A percentile compares a stretch with the other conserved stretches of the same genome.
Conservation (phyloP, 1,140 invertebrate genomes). For the Lasaia peninsularis region DNA sequence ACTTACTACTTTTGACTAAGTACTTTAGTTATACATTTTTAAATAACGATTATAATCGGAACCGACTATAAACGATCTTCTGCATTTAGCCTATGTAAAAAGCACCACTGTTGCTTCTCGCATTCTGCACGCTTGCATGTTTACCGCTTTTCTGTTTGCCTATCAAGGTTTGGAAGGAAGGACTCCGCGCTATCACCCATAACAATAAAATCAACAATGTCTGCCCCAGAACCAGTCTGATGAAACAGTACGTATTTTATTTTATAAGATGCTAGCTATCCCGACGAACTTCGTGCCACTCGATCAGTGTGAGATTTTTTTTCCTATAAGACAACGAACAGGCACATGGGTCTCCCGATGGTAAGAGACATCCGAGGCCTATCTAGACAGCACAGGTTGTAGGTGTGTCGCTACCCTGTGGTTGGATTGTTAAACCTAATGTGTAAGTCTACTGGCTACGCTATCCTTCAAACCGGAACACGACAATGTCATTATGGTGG, state of each 20-base stretch:
- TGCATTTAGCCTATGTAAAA: not conserved
- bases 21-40: not conserved
- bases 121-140: slow-evolving; percentile 38
- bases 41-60: not conserved
- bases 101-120: not conserved
- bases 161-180: slow-evolving; percentile 92
- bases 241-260: slow-evolving; percentile 95
- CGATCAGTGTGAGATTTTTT: too few relatives aligned
- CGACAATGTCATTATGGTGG: too few relatives aligned
- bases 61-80: not conserved
- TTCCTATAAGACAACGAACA: too few relatives aligned
- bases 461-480: too few relatives aligned
- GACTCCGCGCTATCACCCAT: slow-evolving; percentile 93
- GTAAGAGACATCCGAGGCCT: too few relatives aligned
- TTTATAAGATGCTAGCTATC: not conserved
- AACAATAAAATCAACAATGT: slow-evolving; percentile 98
- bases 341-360: too few relatives aligned
- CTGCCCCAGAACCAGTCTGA: slow-evolving; percentile 95
- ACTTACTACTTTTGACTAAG: too few relatives aligned
- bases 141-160: slow-evolving; percentile 55
- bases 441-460: too few relatives aligned
- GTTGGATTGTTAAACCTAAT: too few relatives aligned
- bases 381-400: too few relatives aligned
- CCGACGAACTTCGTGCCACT: too few relatives aligned
- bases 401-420: too few relatives aligned